A percentile compares a stretch with the other conserved stretches of the same genome.
Evolutionary conservation across 2,113 vertebrate genomes (phyloP).

Genomic region (Catharus fuscescens): DNA sequence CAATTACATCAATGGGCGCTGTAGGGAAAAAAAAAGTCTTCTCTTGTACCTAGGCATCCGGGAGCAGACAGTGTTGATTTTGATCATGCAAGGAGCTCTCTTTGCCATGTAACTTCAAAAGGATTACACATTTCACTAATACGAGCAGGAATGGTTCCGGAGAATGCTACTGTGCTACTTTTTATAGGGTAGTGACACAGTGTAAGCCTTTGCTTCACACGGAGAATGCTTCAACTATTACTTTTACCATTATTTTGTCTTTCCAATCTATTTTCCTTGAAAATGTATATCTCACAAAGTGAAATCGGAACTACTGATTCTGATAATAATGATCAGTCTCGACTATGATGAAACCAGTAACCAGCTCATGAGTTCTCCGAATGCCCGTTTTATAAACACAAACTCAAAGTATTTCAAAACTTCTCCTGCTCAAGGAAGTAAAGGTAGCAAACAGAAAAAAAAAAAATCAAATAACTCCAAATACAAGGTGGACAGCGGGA

Average conservation of each 20-base stretch:
- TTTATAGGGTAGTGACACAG: background rate
- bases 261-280: background rate
- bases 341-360: background rate
- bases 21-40: background rate
- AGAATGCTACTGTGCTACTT: background rate
- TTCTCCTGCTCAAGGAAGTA: background rate
- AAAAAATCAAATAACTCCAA: background rate
- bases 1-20: background rate
- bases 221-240: background rate
- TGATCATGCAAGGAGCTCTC: background rate
- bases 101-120: background rate
- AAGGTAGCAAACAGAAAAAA: background rate
- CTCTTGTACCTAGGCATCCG: background rate
- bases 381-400: background rate
- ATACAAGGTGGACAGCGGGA: background rate
- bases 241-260: background rate
- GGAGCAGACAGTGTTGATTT: conserved; percentile 1
- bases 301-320: background rate
- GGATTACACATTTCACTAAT: background rate
- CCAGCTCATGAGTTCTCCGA: background rate
- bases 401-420: background rate
- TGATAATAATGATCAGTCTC: background rate
- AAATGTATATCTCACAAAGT: background rate
- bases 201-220: background rate
- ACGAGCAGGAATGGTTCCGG: background rate